These are phyloP conservation scores for Caretta caretta DNA, from an alignment of 2,113 vertebrate species.

Conservation along the genomic window DNA sequence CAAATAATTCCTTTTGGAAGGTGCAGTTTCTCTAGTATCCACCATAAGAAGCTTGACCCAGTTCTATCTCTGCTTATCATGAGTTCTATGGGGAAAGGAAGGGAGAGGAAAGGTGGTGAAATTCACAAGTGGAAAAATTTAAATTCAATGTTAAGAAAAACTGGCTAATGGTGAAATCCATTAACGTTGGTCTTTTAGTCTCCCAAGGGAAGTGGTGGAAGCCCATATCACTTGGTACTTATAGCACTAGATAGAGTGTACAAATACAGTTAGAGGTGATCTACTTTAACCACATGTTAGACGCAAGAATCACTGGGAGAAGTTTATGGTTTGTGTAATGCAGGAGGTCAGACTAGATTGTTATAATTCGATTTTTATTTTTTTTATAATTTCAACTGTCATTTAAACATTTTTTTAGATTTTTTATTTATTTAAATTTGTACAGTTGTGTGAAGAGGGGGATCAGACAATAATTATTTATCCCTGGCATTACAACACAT, in stretches of 20 bases:
- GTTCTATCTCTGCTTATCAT: not conserved
- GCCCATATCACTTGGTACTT: not conserved
- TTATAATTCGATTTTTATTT: not conserved
- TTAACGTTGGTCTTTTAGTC: not conserved
- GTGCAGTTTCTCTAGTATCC: not conserved
- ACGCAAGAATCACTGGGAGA: not conserved
- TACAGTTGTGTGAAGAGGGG: not conserved
- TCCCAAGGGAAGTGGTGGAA: not conserved
- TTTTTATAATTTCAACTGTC: not conserved
- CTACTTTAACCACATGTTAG: not conserved
- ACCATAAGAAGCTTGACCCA: rapidly evolving
- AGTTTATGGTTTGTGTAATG: not conserved
- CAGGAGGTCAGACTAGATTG: not conserved
- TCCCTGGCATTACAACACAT: not conserved
- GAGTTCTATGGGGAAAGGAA: not conserved
- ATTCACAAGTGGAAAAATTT: not conserved
- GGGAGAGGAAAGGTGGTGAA: not conserved
- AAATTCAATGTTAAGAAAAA: not conserved
- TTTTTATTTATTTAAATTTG: not conserved
- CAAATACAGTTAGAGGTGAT: not conserved
- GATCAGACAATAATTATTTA: not conserved
- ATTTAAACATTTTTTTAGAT: not conserved
- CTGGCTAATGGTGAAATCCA: not conserved
- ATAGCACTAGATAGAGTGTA: not conserved
- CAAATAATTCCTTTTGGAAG: not conserved